phyloP scores from a whole-genome alignment of 1,140 invertebrate genomes.

The Aethina tumida region DNA sequence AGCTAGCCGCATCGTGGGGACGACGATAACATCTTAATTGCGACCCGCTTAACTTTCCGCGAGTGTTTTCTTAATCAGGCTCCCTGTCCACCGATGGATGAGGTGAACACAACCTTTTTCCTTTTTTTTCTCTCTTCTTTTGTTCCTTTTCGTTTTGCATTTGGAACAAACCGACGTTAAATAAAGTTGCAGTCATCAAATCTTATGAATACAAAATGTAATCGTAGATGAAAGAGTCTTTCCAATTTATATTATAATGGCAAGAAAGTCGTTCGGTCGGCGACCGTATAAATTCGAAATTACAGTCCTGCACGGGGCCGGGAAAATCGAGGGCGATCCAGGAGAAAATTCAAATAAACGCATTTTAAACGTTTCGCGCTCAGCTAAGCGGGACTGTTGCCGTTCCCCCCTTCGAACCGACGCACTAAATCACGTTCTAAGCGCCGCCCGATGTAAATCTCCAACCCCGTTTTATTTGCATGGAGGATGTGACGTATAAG shows the following conservation, averaged over 20 bases:
- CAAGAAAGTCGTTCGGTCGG: too few species aligned
- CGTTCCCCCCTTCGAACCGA: slow-evolving; percentile 10
- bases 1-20: slow-evolving; percentile 32
- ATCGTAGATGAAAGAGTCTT: too few species aligned
- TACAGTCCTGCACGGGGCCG: too few species aligned
- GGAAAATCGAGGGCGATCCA: too few species aligned
- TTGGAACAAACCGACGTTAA: too few species aligned
- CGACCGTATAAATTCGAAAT: too few species aligned
- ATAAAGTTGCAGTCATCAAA: too few species aligned
- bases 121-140: too few species aligned
- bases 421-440: slow-evolving; percentile 26
- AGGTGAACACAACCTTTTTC: too few species aligned
- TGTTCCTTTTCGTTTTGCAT: too few species aligned
- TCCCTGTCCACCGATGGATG: slow-evolving; percentile 12
- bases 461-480: slow-evolving; percentile 34
- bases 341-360: slow-evolving; percentile 29
- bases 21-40: slow-evolving; percentile 36
- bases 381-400: slow-evolving; percentile 22
- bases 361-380: slow-evolving; percentile 24
- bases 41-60: slow-evolving; percentile 32
- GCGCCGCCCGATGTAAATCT: slow-evolving; percentile 27
- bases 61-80: slow-evolving; percentile 33
- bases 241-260: too few species aligned
- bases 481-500: slow-evolving; percentile 33
- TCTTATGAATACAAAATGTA: too few species aligned